Evolutionary conservation across 35 echinoderm and acorn worm species (phyloP), one percentile per base, ranked within the genome.

Genomic region (Nesometra sesokonis): DNA sequence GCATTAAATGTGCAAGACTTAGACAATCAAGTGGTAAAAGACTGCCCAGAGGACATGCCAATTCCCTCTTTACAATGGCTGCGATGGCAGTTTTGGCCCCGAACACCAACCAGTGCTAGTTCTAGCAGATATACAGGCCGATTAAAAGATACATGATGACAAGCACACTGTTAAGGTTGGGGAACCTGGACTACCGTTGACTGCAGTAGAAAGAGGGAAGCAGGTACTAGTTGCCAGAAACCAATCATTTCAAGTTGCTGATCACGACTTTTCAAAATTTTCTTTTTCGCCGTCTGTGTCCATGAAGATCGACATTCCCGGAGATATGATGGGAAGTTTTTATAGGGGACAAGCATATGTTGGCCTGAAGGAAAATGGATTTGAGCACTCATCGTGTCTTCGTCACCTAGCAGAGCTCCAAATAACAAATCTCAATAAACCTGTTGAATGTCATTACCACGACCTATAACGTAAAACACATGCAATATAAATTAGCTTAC

Each of bases 81-180:
- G 30, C 13, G 85, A 13, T 35, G 3, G 78, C 38, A 34, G 13
- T 29, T 9, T 32, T 29, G 15, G 32, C 47, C n/a, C n/a, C n/a
- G n/a, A n/a, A n/a, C n/a, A n/a, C n/a, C n/a, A n/a, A n/a, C n/a
- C n/a, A n/a, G n/a, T n/a, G 32, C 21, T 5, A 57, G 27, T 13
- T 30, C 85, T 15, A 32, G 31, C n/a, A 47, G 78, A 47, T n/a
- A n/a, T n/a, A n/a, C n/a, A n/a, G n/a, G n/a, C n/a, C n/a, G n/a
- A n/a, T n/a, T n/a, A n/a, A 87, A 67, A 86, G 23, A 86, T 67
- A 7, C 37, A 67, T 11, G 85, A 86, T 86, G 57, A 86, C 35
- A 86, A 86, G 32, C 85, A 86, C 57, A 77, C 23, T 3, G 46
- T 86, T 15, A 86, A 86, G 37, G 32, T 86, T 35, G 85, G 85